Conservation (phyloP, 2,797 vertebrate species). For the Anas acuta region DNA sequence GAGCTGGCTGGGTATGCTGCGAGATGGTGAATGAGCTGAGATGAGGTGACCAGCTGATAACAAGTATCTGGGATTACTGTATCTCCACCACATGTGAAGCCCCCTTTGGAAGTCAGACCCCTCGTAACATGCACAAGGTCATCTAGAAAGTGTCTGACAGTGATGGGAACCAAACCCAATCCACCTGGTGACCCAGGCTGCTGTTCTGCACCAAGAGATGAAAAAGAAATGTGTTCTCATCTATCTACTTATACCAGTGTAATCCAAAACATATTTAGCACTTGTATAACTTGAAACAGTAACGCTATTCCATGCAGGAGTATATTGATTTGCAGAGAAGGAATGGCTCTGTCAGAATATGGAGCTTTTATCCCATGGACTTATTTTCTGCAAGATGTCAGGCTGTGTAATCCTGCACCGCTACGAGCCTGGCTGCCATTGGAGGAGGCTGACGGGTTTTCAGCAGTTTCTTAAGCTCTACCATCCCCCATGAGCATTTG, state of each 20-base stretch:
- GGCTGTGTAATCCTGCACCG: slow-evolving; percentile 71
- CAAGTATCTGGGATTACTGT: background rate
- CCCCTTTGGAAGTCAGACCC: background rate
- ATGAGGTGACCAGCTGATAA: background rate
- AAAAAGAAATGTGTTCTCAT: background rate
- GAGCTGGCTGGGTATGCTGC: background rate
- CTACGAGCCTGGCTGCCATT: slow-evolving; percentile 57
- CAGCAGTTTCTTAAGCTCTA: slow-evolving; percentile 54
- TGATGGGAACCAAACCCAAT: background rate
- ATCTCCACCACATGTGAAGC: background rate
- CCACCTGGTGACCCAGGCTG: background rate
- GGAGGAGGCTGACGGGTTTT: slow-evolving; percentile 63
- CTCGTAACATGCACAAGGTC: background rate
- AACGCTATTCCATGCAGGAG: background rate
- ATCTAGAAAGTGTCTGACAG: background rate
- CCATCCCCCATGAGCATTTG: slow-evolving; percentile 55
- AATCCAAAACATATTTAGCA: slow-evolving; percentile 29
- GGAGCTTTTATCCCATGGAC: slow-evolving; percentile 68
- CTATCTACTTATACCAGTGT: background rate
- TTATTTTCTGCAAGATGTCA: slow-evolving; percentile 69
- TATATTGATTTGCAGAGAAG: slow-evolving; percentile 55
- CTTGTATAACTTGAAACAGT: slow-evolving; percentile 8
- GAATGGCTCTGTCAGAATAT: slow-evolving; percentile 38
- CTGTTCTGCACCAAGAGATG: background rate
- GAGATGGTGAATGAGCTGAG: background rate